Percentiles rank a stretch among this genome's conserved stretches.
Conservation (phyloP, 2,113 vertebrate species). For the Tragelaphus imberbis region DNA sequence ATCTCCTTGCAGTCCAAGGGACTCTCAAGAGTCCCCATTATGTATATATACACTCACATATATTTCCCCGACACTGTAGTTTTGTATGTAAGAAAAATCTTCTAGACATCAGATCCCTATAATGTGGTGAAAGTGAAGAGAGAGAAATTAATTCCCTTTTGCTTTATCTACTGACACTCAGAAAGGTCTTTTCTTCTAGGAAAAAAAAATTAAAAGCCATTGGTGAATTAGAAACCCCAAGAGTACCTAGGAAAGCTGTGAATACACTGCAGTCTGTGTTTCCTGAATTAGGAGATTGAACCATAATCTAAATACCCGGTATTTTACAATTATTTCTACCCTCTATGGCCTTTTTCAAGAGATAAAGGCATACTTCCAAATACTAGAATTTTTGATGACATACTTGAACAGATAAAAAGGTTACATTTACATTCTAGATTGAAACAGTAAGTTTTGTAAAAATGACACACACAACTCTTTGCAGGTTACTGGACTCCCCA, state of each 20-base stretch:
- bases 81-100: neutral
- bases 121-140: neutral
- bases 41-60: neutral
- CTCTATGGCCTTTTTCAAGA: neutral
- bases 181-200: neutral
- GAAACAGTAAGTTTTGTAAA: neutral
- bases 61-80: neutral
- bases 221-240: neutral
- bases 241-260: neutral
- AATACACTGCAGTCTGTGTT: neutral
- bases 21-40: too few species aligned
- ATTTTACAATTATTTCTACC: neutral
- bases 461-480: neutral
- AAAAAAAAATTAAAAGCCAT: neutral
- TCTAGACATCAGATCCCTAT: neutral
- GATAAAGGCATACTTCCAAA: neutral
- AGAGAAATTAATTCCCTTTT: neutral
- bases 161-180: neutral
- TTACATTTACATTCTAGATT: neutral
- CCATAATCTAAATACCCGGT: neutral
- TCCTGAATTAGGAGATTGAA: neutral
- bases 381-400: neutral
- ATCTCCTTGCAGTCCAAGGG: too few species aligned
- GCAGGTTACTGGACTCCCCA: neutral
- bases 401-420: neutral